Conservation (phyloP, 2,888 invertebrate species). For the Eupithecia dodoneata region DNA sequence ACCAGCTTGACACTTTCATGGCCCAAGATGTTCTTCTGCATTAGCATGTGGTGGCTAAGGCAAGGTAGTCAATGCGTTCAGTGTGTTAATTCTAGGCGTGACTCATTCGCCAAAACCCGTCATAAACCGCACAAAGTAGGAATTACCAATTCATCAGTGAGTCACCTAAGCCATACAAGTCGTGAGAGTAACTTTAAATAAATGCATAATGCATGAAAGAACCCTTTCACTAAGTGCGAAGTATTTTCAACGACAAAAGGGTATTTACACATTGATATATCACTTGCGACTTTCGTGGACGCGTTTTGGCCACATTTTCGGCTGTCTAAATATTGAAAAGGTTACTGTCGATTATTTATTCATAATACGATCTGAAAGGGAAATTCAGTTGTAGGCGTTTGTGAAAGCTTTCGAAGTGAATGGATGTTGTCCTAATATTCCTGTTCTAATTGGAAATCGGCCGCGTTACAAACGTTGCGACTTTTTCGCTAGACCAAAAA, state of each 20-base stretch:
- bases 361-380: conserved; percentile 16
- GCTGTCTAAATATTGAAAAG: conserved; percentile 33
- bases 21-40: too few species aligned
- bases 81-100: not conserved
- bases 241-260: conserved; percentile 22
- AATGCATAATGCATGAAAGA: conserved; percentile 32
- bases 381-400: conserved; percentile 17
- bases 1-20: too few species aligned
- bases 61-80: too few species aligned
- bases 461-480: not conserved
- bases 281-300: not conserved
- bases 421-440: not conserved
- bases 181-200: conserved; percentile 15
- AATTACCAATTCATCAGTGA: conserved; percentile 27
- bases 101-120: conserved; percentile 19
- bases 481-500: not conserved
- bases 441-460: not conserved
- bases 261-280: conserved; percentile 14
- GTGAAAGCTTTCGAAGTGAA: not conserved
- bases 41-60: too few species aligned
- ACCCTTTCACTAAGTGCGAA: conserved; percentile 27
- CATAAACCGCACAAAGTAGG: conserved; percentile 21
- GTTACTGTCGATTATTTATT: conserved; percentile 29
- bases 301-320: conserved; percentile 7
- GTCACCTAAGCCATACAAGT: conserved; percentile 22